Evolutionary conservation across 1,140 invertebrate species (phyloP), one percentile per base, ranked within the genome.

Genomic region (Campodea augens): DNA sequence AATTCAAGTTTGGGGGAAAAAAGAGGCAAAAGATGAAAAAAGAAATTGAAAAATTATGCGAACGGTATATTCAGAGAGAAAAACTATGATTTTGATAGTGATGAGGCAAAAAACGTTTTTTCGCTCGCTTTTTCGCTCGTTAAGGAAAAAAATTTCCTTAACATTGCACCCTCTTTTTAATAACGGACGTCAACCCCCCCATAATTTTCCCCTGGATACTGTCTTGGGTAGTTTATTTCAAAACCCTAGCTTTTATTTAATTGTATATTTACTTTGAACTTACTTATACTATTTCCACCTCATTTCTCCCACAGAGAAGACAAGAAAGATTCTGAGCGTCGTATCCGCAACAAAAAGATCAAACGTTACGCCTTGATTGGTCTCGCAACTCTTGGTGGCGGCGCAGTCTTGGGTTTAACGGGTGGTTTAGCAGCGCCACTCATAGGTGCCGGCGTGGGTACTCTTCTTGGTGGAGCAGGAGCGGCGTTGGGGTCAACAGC

Each of bases 351-450:
- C 13, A 62, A 65, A 23, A 77, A 75, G 56, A 65, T 71, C 1
- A 77, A 77, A 55, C 58, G 74, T 22, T 74, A 71, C 55, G 68
- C 72, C 38, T 57, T 75, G 41, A 73, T 79, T 48, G 73, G 74
- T 24, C 54, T 77, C 22, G 75, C 76, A 13, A 74, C 74, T 13
- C 50, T 77, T 21, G 72, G 72, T 22, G 76, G 76, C 23, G 76
- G 75, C 36, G 68, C 74, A 23, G 56, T 78, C 25, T 65, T 79
- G 42, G 76, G 75, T 57, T 59, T 78, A 25, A 78, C 75, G 10
- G 72, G 72, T 40, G 77, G 77, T 18, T 58, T 79, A 18, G 76
- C 74, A 21, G 75, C 76, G 18, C 76, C 76, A 21, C 60, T 78
- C 13, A 72, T 80, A 43, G 75, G 74, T 7, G 68, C 71, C 27